Evolutionary conservation across 2,113 vertebrate species (phyloP).

Genomic region (Halcyon senegalensis): DNA sequence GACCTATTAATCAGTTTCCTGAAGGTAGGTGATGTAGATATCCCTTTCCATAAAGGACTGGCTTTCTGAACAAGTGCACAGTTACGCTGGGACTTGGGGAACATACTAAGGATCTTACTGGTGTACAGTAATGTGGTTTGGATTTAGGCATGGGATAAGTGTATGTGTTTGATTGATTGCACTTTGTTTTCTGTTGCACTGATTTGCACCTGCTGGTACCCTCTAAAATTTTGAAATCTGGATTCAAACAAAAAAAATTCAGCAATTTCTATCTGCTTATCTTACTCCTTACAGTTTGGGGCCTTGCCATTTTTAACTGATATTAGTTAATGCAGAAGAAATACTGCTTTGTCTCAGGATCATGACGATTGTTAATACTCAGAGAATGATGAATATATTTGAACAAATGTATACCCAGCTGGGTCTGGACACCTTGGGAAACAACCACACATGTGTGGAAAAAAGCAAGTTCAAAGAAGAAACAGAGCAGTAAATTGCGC

Average conservation of each 20-base stretch:
- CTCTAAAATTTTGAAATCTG: background rate
- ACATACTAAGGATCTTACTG: background rate
- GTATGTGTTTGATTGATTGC: background rate
- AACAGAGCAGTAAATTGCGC: background rate
- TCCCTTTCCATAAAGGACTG: background rate
- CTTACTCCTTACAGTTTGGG: background rate
- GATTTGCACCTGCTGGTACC: background rate
- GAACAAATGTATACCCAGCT: background rate
- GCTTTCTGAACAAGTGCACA: background rate
- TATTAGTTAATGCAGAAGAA: background rate
- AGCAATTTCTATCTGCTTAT: fast-evolving
- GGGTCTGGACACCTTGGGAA: background rate
- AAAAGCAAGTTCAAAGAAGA: background rate
- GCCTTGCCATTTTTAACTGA: background rate
- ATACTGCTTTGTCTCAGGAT: background rate
- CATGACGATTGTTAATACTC: background rate
- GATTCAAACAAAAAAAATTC: background rate
- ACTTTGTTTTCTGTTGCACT: background rate
- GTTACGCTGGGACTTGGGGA: background rate
- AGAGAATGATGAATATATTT: background rate
- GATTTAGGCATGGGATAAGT: background rate
- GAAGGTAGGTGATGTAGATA: background rate
- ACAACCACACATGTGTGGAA: background rate
- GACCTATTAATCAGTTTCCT: background rate
- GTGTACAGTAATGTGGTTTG: background rate